Base-by-base conservation (phyloP, 2,888 invertebrate species). In the Hermaeophaga mercurialis region DNA sequence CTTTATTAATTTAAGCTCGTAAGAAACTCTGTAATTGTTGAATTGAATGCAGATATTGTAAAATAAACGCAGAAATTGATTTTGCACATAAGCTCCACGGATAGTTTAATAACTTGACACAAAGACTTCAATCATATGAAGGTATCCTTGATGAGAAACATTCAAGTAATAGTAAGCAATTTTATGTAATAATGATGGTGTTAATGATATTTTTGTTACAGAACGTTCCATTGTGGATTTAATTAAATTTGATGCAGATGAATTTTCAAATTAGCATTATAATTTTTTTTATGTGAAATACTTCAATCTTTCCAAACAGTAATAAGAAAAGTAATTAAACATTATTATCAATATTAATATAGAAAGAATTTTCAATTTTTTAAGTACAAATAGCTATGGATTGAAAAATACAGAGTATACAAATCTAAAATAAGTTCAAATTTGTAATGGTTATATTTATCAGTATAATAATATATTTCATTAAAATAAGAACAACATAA, bases 31-130 rank as follows among this genome's bases (percentile, higher is more conserved):
- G 11, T 39, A 19, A 39, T 39, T 39, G 18, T 39, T n/a, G 9
- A 18, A n/a, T 31, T 38, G 18, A 38, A 38, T 38, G 17, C 17
- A n/a, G 2, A 17, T 19, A 39, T 39, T 39, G 9, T 39, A 9
- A 12, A 38, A 18, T 38, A 38, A 38, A 39, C 15, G 12, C 3
- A 39, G 18, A 39, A 39, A 17, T 39, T 39, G 3, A 39, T 38
- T 38, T 38, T 18, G 17, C 8, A 38, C 38, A 31, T 31, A 31
- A 31, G 31, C 9, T 31, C 31, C 9, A 3, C 9, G 9, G 9
- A 31, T n/a, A 3, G 31, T n/a, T 31, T 31, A 31, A 31, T 31
- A 31, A 31, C 9, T 31, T 31, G 4, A 31, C 9, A 31, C 31
- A 31, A 31, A 31, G 31, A 31, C 9, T 31, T 31, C 31, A 31